Evolutionary conservation across 2,888 invertebrate genomes (phyloP).

Genomic region (Spialia ferax): DNA sequence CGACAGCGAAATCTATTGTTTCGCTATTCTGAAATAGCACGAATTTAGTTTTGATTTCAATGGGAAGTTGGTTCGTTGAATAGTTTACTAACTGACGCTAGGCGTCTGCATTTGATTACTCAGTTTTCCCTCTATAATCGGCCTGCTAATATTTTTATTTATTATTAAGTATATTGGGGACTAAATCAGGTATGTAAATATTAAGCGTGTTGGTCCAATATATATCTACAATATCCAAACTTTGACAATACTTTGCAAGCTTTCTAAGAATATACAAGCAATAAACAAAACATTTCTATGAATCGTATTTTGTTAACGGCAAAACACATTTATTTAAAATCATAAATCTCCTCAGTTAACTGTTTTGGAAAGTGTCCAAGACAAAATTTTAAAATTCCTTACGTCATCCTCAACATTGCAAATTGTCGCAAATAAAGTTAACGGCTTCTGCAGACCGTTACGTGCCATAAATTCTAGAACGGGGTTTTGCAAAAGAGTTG

Average conservation of each 20-base stretch:
- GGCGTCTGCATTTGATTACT: too few relatives aligned
- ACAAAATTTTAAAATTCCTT: constrained; percentile 21
- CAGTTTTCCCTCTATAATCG: too few relatives aligned
- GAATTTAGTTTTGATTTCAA: constrained; percentile 35
- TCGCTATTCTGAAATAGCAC: constrained; percentile 39
- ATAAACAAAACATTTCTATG: constrained; percentile 15
- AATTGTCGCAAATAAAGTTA: constrained; percentile 48
- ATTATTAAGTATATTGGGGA: too few relatives aligned
- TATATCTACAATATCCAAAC: too few relatives aligned
- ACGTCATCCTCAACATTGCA: constrained; percentile 31
- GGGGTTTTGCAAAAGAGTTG: constrained; percentile 59
- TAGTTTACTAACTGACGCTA: too few relatives aligned
- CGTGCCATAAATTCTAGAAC: constrained; percentile 43
- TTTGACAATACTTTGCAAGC: not conserved
- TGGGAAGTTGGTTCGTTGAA: constrained; percentile 14
- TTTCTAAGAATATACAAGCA: constrained; percentile 4
- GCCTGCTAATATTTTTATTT: too few relatives aligned
- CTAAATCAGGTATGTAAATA: too few relatives aligned
- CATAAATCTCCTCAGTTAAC: constrained; percentile 34
- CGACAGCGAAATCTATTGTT: constrained; percentile 41
- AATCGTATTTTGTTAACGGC: constrained; percentile 3
- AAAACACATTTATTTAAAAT: constrained; percentile 14
- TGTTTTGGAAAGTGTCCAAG: constrained; percentile 32
- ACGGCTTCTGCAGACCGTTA: constrained; percentile 57
- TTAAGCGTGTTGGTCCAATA: too few relatives aligned